phyloP scores from a whole-genome alignment of 1,140 invertebrate species.

The Neodiprion pinetum region DNA sequence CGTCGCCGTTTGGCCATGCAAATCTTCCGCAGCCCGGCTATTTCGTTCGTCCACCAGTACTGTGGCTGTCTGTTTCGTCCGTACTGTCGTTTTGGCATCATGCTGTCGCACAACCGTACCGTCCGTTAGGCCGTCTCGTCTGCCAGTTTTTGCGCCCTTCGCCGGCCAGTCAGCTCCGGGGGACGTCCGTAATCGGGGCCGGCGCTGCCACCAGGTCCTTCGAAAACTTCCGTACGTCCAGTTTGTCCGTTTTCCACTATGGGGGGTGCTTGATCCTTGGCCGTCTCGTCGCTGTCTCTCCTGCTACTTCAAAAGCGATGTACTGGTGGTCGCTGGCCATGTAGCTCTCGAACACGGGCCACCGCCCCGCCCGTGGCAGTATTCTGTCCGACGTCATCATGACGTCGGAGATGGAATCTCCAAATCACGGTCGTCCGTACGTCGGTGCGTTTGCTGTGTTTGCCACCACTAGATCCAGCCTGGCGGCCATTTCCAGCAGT shows the following conservation, averaged over 20 bases:
- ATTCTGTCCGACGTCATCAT: constrained; percentile 16
- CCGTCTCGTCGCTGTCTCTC: constrained; percentile 12
- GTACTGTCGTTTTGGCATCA: too few relatives aligned
- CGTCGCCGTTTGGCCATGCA: constrained; percentile 20
- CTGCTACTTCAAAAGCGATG: constrained; percentile 23
- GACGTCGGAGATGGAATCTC: constrained; percentile 21
- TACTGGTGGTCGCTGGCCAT: constrained; percentile 28
- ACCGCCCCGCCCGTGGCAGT: not conserved
- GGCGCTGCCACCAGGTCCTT: not conserved
- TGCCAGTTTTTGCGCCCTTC: constrained; percentile 11
- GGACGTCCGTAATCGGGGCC: constrained; percentile 9
- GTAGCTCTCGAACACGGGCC: constrained; percentile 24
- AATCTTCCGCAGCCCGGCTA: constrained; percentile 19
- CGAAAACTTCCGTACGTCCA: constrained; percentile 12
- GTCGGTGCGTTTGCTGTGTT: too few relatives aligned
- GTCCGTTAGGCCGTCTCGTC: not conserved
- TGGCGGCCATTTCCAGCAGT: too few relatives aligned
- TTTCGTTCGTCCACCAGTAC: constrained; percentile 34
- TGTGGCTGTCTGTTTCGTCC: not conserved
- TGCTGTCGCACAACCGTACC: not conserved
- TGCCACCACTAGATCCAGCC: too few relatives aligned
- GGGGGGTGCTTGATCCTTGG: constrained; percentile 3
- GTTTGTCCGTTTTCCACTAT: constrained; percentile 20
- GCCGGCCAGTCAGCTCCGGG: constrained; percentile 13
- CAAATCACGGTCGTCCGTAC: constrained; percentile 22